Conservation (phyloP, 2,113 vertebrate genomes). For the Ceratotherium simum region DNA sequence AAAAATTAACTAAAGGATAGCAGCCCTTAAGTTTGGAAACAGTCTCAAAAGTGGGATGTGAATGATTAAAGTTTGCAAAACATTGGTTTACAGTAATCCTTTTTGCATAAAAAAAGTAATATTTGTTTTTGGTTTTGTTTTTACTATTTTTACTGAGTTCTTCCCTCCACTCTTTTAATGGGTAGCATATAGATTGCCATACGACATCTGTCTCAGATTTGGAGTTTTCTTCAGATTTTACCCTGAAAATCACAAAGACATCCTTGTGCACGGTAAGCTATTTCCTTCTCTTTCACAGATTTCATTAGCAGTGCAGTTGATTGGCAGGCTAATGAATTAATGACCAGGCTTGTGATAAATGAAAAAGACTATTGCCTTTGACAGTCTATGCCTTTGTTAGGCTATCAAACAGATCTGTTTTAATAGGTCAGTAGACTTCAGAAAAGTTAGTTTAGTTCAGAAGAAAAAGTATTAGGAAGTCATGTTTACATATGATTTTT, state of each 20-base stretch:
- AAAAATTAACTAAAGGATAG: background rate
- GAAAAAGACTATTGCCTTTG: slow-evolving; percentile 82
- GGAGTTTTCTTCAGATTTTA: slow-evolving; percentile 94
- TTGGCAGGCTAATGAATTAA: slow-evolving; percentile 81
- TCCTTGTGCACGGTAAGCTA: slow-evolving; percentile 93
- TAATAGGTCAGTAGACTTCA: slow-evolving; percentile 57
- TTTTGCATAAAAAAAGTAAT: background rate
- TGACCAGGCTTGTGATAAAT: slow-evolving; percentile 83
- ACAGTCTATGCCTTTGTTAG: slow-evolving; percentile 71
- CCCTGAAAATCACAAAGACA: slow-evolving; percentile 89
- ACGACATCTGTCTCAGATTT: slow-evolving; percentile 89
- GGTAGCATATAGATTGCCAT: slow-evolving; percentile 93
- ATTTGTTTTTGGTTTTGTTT: background rate
- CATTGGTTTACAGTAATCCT: background rate
- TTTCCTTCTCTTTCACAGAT: slow-evolving; percentile 52
- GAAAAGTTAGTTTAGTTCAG: slow-evolving; percentile 45
- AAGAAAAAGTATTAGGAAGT: slow-evolving; percentile 8
- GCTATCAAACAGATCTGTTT: slow-evolving; percentile 55
- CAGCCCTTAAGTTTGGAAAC: slow-evolving; percentile 40
- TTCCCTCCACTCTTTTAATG: slow-evolving; percentile 45
- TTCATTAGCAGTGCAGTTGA: background rate
- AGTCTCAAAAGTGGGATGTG: background rate
- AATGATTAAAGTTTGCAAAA: background rate
- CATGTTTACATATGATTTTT: background rate
- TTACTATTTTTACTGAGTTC: slow-evolving; percentile 22